Evolutionary conservation across 2,113 vertebrate genomes (phyloP).

Genomic region (Platanista minor): DNA sequence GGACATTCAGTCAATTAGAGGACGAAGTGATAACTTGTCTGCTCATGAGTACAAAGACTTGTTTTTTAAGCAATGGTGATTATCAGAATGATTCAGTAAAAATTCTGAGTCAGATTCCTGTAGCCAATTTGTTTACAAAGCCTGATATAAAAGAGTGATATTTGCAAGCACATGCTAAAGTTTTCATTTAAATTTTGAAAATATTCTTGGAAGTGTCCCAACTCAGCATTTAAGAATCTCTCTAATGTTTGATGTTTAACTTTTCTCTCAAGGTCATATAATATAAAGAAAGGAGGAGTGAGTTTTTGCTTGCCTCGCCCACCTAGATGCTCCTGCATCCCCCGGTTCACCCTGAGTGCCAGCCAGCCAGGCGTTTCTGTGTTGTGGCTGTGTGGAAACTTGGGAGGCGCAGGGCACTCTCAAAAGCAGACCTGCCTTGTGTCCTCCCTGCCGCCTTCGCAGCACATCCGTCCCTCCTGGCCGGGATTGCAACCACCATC

Average conservation of each 20-base stretch:
- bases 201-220: background rate
- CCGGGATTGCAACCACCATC: too few species aligned
- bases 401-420: background rate
- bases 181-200: background rate
- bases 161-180: too few species aligned
- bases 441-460: background rate
- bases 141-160: background rate
- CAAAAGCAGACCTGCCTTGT: background rate
- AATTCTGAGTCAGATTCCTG: background rate
- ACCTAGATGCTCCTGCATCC: fast-evolving
- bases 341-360: fast-evolving
- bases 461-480: background rate
- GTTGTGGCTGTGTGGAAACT: fast-evolving
- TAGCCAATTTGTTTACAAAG: background rate
- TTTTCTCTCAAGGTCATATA: background rate
- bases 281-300: too few species aligned
- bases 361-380: background rate
- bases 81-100: background rate
- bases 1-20: background rate
- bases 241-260: background rate
- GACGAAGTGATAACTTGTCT: background rate
- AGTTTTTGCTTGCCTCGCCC: background rate
- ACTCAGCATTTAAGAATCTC: background rate
- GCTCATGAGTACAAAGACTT: background rate
- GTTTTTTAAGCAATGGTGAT: too few species aligned